A percentile compares a stretch with the other conserved stretches of the same genome.
These are phyloP conservation scores for Agrochola lota DNA, from an alignment of 2,888 invertebrate species.

Conservation along the genomic window DNA sequence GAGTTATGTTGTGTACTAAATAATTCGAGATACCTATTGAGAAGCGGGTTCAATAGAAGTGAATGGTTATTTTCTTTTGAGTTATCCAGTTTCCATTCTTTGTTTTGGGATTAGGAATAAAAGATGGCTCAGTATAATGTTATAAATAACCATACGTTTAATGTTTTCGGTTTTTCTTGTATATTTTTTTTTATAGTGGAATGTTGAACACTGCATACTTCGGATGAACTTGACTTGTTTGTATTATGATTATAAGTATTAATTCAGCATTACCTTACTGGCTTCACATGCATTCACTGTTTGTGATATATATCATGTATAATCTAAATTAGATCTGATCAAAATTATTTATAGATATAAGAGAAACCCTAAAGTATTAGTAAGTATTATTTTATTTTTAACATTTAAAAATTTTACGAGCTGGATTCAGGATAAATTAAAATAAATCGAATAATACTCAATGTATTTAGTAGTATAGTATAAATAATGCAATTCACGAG, in stretches of 20 bases:
- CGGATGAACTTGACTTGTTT: neutral
- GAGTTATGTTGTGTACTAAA: neutral
- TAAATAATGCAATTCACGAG: neutral
- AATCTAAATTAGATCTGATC: slow-evolving; percentile 12
- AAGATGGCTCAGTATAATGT: neutral
- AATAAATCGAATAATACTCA: neutral
- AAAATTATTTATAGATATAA: slow-evolving; percentile 4
- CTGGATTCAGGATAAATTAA: neutral
- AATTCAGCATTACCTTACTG: slow-evolving; percentile 6
- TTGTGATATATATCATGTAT: slow-evolving; percentile 20
- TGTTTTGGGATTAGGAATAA: neutral
- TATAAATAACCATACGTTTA: slow-evolving; percentile 1
- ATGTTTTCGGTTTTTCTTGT: neutral
- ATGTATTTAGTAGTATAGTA: too few relatives aligned
- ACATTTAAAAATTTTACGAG: neutral
- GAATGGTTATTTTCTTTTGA: neutral
- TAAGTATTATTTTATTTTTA: slow-evolving; percentile 27
- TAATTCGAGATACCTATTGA: neutral
- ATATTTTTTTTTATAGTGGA: neutral
- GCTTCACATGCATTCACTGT: neutral
- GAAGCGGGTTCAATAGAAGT: neutral
- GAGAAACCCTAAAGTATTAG: slow-evolving; percentile 21
- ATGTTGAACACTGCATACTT: neutral
- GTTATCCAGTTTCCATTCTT: neutral
- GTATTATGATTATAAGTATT: slow-evolving; percentile 16